Evolutionary conservation across 2,797 vertebrate species (phyloP).

Genomic region (Chrysocyon brachyurus): DNA sequence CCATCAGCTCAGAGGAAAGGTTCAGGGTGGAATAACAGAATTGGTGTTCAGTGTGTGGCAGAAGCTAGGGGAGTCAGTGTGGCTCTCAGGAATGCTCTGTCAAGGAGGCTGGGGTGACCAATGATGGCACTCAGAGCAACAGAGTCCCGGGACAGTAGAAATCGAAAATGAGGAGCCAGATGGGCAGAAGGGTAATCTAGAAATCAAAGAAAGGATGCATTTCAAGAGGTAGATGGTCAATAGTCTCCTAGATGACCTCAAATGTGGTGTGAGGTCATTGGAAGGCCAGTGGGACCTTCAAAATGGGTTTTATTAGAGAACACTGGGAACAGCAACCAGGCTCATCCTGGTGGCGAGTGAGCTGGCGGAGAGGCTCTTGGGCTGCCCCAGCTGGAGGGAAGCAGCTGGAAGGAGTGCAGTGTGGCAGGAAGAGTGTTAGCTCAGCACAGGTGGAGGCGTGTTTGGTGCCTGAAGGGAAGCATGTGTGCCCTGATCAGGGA

Average conservation of each 20-base stretch:
- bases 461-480: background rate
- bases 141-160: background rate
- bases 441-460: background rate
- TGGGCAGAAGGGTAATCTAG: fast-evolving
- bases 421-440: background rate
- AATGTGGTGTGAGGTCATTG: fast-evolving
- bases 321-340: fast-evolving
- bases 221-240: fast-evolving
- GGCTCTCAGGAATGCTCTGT: background rate
- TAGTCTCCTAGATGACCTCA: background rate
- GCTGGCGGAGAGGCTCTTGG: fast-evolving
- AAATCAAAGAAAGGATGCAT: too few species aligned
- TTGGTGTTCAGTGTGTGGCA: too few species aligned
- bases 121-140: too few species aligned
- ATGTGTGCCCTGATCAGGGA: fast-evolving
- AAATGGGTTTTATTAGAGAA: fast-evolving
- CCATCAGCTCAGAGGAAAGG: background rate
- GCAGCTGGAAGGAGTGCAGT: background rate
- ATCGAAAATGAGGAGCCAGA: background rate
- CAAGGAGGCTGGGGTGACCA: background rate
- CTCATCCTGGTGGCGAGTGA: fast-evolving
- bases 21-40: fast-evolving
- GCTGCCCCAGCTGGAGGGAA: background rate
- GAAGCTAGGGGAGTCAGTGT: fast-evolving
- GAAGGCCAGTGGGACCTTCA: fast-evolving